Evolutionary conservation across 1,140 invertebrate genomes (phyloP), one percentile per base, ranked within the genome.

Genomic region (Diorhabda carinulata): DNA sequence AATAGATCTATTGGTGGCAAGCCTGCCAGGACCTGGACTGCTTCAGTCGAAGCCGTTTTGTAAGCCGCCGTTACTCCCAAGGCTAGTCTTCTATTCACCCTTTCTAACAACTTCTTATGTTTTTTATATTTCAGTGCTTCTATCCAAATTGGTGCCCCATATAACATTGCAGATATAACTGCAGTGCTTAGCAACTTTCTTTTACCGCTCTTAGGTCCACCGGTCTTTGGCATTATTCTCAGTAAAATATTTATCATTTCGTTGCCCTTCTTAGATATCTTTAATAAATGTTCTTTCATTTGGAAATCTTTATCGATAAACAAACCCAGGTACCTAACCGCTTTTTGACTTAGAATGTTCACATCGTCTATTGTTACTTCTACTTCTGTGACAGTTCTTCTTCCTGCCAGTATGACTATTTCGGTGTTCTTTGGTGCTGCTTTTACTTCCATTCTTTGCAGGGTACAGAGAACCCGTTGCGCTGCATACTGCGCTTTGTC

Each of bases 71-170:
- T n/a, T 7, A 63, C 61, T 44, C 43, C 43, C 64, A 66, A 42
- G 0, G 43, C 43, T 8, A 10, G 10, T 9, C 8, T 3, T n/a
- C 64, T 43, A n/a, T 66, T 44, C n/a, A 56, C 47, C 6, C n/a
- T 56, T 2, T 7, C 57, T n/a, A 66, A 8, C 64, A 52, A 56
- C 6, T 65, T 47, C 0, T 41, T 3, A 40, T 65, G 42, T n/a
- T 47, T 70, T 44, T 41, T n/a, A 1, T 9, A 45, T 59, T 57
- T 9, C 6, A 66, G n/a, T 5, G 68, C 64, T 10, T 25, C 43
- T 9, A 9, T n/a, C 69, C 65, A 70, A 9, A 58, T 60, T 7
- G 65, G 69, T 0, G 64, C 64, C n/a, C 41, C 69, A 56, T 70
- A 70, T 4, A 70, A 8, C 10, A 67, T 56, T n/a, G 43, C 42